Evolutionary conservation across 2,113 vertebrate species (phyloP).

Genomic region (Chunga burmeisteri): DNA sequence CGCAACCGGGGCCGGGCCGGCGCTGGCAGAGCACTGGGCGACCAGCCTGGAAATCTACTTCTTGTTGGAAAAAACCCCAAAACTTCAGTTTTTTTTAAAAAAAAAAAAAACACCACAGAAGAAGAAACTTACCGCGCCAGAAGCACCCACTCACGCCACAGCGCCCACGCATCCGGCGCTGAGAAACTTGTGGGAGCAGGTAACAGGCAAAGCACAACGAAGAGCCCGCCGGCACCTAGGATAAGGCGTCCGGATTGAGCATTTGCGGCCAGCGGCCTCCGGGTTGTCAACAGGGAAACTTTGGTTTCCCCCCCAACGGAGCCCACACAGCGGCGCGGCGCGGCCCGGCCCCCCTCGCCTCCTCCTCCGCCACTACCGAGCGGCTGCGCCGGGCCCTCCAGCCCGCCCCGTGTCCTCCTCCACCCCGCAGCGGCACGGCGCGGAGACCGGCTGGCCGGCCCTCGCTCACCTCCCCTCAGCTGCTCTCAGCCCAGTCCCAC

Average conservation of each 20-base stretch:
- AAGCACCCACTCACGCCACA: neutral
- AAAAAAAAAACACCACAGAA: too few relatives aligned
- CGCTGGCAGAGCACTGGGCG: neutral
- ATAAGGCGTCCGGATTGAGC: neutral
- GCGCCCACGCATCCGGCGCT: neutral
- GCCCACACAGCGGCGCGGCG: neutral
- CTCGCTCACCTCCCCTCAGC: neutral
- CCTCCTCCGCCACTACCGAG: too few relatives aligned
- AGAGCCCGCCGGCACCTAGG: neutral
- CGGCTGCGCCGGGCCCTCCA: neutral
- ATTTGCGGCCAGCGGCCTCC: neutral
- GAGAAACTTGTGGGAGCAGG: neutral
- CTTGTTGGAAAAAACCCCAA: rapidly evolving
- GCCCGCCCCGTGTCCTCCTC: neutral
- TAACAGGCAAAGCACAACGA: neutral
- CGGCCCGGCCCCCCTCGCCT: rapidly evolving
- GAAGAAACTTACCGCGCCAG: neutral
- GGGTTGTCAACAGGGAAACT: neutral
- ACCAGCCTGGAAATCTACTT: neutral
- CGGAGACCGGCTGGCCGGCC: too few relatives aligned
- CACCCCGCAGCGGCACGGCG: neutral
- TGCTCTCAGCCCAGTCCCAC: neutral
- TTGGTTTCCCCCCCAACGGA: rapidly evolving
- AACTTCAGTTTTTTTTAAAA: too few relatives aligned
- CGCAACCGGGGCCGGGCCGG: neutral